Conservation (phyloP, 2,888 invertebrate genomes). For the Brachylomia viminalis region DNA sequence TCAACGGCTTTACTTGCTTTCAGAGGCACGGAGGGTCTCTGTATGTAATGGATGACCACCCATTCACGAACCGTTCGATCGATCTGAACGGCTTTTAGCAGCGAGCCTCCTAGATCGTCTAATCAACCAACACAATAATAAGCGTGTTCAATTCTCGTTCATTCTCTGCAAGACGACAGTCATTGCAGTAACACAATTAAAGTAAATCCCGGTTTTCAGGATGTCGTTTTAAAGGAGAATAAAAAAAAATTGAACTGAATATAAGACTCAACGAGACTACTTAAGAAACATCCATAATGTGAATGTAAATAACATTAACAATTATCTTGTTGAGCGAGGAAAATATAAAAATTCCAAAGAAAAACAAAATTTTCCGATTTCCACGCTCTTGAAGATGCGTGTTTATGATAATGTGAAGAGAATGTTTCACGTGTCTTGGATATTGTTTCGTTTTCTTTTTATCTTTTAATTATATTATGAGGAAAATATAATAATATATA, state of each 20-base stretch:
- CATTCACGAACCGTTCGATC: too few relatives aligned
- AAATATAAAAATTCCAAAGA: neutral
- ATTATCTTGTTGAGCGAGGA: neutral
- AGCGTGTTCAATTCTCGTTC: too few relatives aligned
- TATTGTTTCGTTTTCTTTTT: neutral
- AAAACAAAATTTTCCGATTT: neutral
- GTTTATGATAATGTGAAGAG: slow-evolving; percentile 9
- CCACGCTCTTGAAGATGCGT: neutral
- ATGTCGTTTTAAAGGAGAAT: neutral
- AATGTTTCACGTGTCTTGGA: neutral
- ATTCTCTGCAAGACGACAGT: too few relatives aligned
- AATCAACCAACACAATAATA: neutral
- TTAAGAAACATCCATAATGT: neutral
- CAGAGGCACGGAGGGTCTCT: too few relatives aligned
- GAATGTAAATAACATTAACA: neutral
- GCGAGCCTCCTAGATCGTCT: too few relatives aligned
- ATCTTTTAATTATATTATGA: neutral
- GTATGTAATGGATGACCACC: too few relatives aligned
- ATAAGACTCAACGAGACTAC: neutral
- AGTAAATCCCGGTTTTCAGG: neutral
- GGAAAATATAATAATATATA: neutral
- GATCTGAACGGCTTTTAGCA: too few relatives aligned
- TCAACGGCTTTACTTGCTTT: too few relatives aligned
- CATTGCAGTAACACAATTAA: neutral
- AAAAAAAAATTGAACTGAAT: too few relatives aligned